Base-by-base conservation (phyloP, 92 coral and sea anemone species). In the Palythoa heliodiscus region DNA sequence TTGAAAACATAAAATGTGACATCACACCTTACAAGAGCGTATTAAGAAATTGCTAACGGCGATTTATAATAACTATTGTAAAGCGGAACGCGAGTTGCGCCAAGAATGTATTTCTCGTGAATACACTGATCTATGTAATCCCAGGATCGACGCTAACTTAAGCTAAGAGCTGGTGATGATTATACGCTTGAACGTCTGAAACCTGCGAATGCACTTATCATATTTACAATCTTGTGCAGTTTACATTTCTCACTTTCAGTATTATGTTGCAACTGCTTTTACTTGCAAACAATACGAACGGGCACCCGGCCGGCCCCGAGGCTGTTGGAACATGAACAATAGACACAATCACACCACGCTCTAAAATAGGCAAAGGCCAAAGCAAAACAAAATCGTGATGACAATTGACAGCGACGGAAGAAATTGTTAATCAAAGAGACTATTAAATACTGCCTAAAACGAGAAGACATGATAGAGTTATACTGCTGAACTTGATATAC, bases 81-180 rank as follows among this genome's bases (percentile, higher is more conserved):
- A 77, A 13, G 5, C 17, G 19, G 57, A 37, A 38, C 67, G 7
- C 9, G 37, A 50, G 50, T 7, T 23, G 63, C 13, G 54, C 40
- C 7, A 75, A 54, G 67, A 76, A 76, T 76, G 82, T 47, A 76
- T 37, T 24, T 19, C 23, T 76, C 53, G 35, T 29, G 35, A 29
- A 75, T 16, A 22, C 81, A 15, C 40, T 22, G 81, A 76, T 77
- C 55, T 67, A 53, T 22, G 15, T 14, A 58, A 77, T 3, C 57
- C 54, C 37, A 57, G 69, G 29, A 63, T 55, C 39, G 25, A 29
- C n/a, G 68, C 11, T 76, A 14, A 15, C 58, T 6, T 1, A 8
- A 43, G 35, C 35, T 29, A 43, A 43, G 50, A 43, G 9, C 50
- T 43, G 9, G 4, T 3, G 50, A 43, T 3, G 7, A 43, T 43